Evolutionary conservation across 1,140 invertebrate genomes (phyloP).

Genomic region (Trypoxylus dichotomus): DNA sequence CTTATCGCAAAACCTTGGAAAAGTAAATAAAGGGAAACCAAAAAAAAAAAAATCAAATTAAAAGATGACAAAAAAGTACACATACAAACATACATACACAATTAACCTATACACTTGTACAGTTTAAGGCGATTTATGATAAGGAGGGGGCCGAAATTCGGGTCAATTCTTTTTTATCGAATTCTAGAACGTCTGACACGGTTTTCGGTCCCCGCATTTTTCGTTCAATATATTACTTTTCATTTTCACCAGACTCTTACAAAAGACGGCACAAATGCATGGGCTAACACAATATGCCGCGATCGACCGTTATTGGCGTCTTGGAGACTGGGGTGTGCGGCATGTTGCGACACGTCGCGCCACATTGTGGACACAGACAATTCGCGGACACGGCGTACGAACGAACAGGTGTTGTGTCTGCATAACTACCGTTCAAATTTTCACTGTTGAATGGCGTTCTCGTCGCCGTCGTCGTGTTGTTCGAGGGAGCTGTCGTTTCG

Average conservation of each 20-base stretch:
- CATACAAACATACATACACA: constrained; percentile 23
- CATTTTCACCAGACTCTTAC: constrained; percentile 5
- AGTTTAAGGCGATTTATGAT: constrained; percentile 13
- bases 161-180: neutral
- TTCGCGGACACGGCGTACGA: constrained; percentile 48
- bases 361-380: constrained; percentile 53
- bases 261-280: constrained; percentile 19
- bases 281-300: constrained; percentile 52
- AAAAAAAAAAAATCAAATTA: neutral
- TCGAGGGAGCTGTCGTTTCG: constrained; percentile 30
- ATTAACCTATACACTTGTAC: constrained; percentile 25
- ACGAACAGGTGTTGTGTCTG: constrained; percentile 42
- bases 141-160: neutral
- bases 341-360: constrained; percentile 50
- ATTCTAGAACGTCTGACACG: neutral
- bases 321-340: constrained; percentile 50
- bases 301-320: constrained; percentile 51
- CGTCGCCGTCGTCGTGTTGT: neutral
- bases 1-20: neutral
- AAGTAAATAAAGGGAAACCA: neutral
- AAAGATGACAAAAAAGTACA: neutral
- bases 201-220: neutral
- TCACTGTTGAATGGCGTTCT: constrained; percentile 46
- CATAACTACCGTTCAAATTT: constrained; percentile 44
- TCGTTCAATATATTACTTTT: constrained; percentile 11